Evolutionary conservation across 2,113 vertebrate genomes (phyloP).

Genomic region (Ceyx melanurus): DNA sequence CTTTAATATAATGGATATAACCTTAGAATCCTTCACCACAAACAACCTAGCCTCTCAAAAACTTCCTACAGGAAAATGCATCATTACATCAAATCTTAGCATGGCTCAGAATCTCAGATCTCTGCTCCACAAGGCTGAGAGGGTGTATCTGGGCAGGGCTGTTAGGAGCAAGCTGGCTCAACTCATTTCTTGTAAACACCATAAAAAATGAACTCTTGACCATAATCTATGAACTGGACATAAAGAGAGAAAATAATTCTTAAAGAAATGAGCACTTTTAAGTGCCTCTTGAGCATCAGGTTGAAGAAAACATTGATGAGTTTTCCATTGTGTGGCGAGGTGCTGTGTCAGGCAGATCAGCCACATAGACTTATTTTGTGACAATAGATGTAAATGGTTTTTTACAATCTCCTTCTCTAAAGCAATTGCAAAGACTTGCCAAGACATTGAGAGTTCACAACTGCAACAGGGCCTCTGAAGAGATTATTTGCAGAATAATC

Average conservation of each 20-base stretch:
- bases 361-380: conserved; percentile 41
- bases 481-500: conserved; percentile 54
- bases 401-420: conserved; percentile 31
- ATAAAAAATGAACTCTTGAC: conserved; percentile 50
- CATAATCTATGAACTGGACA: conserved; percentile 23
- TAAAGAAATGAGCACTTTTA: conserved; percentile 3
- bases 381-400: conserved; percentile 53
- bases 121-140: conserved; percentile 6
- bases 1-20: not conserved
- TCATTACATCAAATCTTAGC: not conserved
- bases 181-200: conserved; percentile 45
- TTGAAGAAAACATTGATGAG: conserved; percentile 37
- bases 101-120: not conserved
- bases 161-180: not conserved
- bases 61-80: not conserved
- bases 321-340: conserved; percentile 36
- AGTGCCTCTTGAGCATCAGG: conserved; percentile 17
- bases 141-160: not conserved
- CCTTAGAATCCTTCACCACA: not conserved
- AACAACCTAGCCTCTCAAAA: not conserved
- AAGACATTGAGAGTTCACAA: conserved; percentile 42
- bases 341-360: conserved; percentile 43
- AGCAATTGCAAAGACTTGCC: not conserved
- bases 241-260: conserved; percentile 28
- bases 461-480: conserved; percentile 32